Percentiles rank a stretch among this genome's conserved stretches.
These are phyloP conservation scores for Melierax canorus DNA, from an alignment of 2,113 vertebrate species.

Conservation along the genomic window DNA sequence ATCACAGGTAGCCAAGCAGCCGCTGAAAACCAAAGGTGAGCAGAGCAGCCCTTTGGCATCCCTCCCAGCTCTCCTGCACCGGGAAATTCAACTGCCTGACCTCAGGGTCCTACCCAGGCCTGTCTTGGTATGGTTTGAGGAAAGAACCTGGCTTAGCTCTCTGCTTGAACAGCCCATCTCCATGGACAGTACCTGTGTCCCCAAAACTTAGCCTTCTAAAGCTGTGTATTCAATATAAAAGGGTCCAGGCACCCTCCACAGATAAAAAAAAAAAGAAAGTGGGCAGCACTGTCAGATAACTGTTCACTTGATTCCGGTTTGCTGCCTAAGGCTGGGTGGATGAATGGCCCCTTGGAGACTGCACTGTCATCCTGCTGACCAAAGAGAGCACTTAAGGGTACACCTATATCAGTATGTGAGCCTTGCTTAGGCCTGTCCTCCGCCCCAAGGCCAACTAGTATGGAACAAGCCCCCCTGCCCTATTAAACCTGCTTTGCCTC, in stretches of 20 bases:
- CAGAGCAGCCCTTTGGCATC: not conserved
- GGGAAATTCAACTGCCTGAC: not conserved
- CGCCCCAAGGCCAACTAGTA: not conserved
- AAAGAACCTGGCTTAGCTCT: not conserved
- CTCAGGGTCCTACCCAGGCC: not conserved
- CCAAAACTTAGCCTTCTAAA: not conserved
- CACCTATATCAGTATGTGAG: rapidly evolving
- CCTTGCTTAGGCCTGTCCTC: not conserved
- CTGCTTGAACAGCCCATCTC: not conserved
- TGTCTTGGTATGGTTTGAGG: not conserved
- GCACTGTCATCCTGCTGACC: not conserved
- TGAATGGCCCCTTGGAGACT: not conserved
- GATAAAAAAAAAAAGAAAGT: not conserved
- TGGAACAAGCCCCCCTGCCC: not conserved
- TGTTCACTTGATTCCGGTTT: not conserved
- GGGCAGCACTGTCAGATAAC: not conserved
- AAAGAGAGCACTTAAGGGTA: not conserved
- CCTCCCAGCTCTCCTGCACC: not conserved
- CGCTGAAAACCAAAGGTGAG: not conserved
- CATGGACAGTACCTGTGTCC: not conserved
- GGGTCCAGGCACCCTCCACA: not conserved
- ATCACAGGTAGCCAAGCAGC: rapidly evolving
- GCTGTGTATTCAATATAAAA: not conserved
- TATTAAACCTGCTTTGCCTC: not conserved
- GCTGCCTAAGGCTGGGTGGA: not conserved